Conservation (phyloP, 2,797 vertebrate genomes). For the Lateolabrax maculatus region DNA sequence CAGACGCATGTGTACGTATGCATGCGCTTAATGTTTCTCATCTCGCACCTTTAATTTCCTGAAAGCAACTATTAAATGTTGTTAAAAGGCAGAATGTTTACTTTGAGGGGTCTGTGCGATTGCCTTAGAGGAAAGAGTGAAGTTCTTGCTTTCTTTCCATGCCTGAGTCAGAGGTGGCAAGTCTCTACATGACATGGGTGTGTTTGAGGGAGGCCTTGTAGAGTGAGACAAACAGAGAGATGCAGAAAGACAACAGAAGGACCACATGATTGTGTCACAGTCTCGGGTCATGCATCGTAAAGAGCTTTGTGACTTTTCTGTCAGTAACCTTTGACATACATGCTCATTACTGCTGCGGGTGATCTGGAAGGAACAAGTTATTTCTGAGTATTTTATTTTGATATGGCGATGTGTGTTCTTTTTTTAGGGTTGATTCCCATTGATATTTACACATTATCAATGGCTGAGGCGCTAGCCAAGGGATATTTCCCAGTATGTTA, state of each 20-base stretch:
- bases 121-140: not conserved
- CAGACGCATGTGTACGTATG: not conserved
- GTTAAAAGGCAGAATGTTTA: constrained; percentile 11
- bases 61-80: not conserved
- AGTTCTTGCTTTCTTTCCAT: no score
- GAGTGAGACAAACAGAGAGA: not conserved
- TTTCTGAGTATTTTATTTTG: no score
- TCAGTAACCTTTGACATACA: constrained; percentile 41
- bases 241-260: constrained; percentile 1
- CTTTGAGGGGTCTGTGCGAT: not conserved
- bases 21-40: constrained; percentile 6
- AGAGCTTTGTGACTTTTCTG: constrained; percentile 24
- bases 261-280: constrained; percentile 16
- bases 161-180: constrained; percentile 31
- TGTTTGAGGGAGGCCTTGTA: constrained; percentile 18
- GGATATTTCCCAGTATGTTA: not conserved
- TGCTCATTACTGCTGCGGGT: not conserved
- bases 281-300: constrained; percentile 11
- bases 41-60: not conserved
- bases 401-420: not conserved
- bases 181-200: constrained; percentile 44
- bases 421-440: not conserved
- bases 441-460: not conserved
- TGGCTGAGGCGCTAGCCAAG: not conserved
- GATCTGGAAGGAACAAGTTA: not conserved